A percentile compares a stretch with the other conserved stretches of the same genome.
Evolutionary conservation across 2,888 invertebrate species (phyloP).

Genomic region (Eueremaeus valkanovi): DNA sequence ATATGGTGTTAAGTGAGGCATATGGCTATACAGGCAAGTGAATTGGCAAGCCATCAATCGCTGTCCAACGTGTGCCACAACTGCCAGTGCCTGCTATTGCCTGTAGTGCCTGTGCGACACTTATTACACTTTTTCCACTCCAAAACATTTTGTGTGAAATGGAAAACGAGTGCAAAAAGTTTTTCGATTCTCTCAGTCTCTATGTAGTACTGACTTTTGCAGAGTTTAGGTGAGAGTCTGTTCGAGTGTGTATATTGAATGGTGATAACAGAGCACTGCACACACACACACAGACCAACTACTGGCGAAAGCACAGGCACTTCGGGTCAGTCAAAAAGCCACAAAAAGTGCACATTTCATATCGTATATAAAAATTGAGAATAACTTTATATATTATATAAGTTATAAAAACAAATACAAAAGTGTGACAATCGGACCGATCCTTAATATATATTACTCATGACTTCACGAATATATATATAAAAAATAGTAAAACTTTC

Average conservation of each 20-base stretch:
- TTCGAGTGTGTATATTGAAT: conserved; percentile 32
- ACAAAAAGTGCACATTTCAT: conserved; percentile 8
- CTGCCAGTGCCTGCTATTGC: conserved; percentile 7
- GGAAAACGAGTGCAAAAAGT: conserved; percentile 25
- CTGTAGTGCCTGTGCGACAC: conserved; percentile 10
- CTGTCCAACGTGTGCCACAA: conserved; percentile 22
- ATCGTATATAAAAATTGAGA: conserved; percentile 1
- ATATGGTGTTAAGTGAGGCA: conserved; percentile 33
- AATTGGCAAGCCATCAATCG: conserved; percentile 28
- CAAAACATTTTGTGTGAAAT: conserved; percentile 30
- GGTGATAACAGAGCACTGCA: conserved; percentile 3
- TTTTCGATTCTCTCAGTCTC: conserved; percentile 19
- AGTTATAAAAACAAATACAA: conserved; percentile 7
- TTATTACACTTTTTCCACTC: conserved; percentile 31
- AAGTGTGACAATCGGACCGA: conserved; percentile 31
- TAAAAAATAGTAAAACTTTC: neutral
- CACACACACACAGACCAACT: neutral
- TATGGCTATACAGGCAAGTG: conserved; percentile 21
- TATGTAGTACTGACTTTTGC: neutral
- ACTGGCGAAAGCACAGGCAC: neutral
- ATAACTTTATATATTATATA: conserved; percentile 16
- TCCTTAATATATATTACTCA: conserved; percentile 20
- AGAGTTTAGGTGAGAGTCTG: conserved; percentile 23
- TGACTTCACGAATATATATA: too few species aligned
- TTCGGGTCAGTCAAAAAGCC: conserved; percentile 14